These are phyloP conservation scores for Zaprionus tsacasi DNA, from an alignment of 1,140 invertebrate species.

Conservation along the genomic window DNA sequence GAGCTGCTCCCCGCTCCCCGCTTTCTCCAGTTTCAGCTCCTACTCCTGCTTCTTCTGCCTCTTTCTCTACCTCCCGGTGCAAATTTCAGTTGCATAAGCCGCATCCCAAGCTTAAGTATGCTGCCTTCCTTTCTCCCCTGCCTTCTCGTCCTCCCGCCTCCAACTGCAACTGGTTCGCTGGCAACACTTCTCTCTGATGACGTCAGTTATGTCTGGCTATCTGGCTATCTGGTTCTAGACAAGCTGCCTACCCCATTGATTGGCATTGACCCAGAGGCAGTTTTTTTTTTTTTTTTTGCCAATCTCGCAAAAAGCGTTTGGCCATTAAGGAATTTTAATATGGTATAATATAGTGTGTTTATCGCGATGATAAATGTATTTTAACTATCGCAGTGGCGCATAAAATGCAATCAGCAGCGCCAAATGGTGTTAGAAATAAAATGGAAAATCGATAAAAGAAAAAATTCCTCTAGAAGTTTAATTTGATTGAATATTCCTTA, in stretches of 20 bases:
- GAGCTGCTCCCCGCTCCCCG: neutral
- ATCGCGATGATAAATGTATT: neutral
- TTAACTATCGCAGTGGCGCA: neutral
- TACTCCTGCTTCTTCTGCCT: neutral
- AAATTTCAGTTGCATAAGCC: conserved; percentile 41
- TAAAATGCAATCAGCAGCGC: neutral
- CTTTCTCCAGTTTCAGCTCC: neutral
- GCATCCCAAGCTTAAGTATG: neutral
- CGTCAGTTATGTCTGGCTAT: conserved; percentile 19
- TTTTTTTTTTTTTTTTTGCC: neutral
- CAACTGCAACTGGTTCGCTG: conserved; percentile 1
- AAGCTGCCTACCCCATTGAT: conserved; percentile 13
- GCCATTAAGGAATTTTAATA: conserved; percentile 1
- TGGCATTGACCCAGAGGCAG: conserved; percentile 46
- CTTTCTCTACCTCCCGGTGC: conserved; percentile 21
- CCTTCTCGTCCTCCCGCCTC: neutral
- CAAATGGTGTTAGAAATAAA: neutral
- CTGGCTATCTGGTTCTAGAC: conserved; percentile 21
- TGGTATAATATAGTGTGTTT: neutral
- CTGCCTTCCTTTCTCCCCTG: neutral
- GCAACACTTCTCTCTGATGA: conserved; percentile 17
- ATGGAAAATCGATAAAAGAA: neutral
- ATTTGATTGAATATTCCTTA: neutral
- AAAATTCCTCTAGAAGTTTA: neutral
- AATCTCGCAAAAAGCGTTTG: neutral